phyloP scores from a whole-genome alignment of 2,888 invertebrate species.

The Odontocerum albicorne region DNA sequence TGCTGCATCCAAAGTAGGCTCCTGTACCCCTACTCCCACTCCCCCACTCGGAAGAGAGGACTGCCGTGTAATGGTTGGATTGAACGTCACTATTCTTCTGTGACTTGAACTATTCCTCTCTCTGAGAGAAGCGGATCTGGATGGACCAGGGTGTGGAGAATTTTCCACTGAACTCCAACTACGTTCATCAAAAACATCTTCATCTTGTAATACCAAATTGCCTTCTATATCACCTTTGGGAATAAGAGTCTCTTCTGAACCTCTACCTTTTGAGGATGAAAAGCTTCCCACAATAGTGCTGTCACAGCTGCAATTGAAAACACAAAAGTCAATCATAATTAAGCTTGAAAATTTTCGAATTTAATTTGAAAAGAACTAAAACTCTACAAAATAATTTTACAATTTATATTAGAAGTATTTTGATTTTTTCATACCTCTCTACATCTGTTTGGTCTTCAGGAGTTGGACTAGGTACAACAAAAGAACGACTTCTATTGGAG shows the following conservation, averaged over 20 bases:
- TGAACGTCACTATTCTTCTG: constrained; percentile 44
- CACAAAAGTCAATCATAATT: too few relatives aligned
- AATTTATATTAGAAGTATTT: too few relatives aligned
- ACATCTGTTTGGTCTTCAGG: constrained; percentile 62
- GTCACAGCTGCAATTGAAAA: constrained; percentile 26
- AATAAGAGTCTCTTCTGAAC: constrained; percentile 49
- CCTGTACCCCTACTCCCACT: constrained; percentile 58
- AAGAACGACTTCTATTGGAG: constrained; percentile 75
- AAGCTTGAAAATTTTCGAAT: background rate
- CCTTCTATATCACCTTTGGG: constrained; percentile 48
- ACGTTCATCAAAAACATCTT: constrained; percentile 58
- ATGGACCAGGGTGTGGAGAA: constrained; percentile 69
- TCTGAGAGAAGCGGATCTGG: constrained; percentile 69
- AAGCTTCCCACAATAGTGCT: constrained; percentile 36
- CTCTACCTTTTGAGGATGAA: constrained; percentile 40
- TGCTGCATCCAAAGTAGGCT: constrained; percentile 38
- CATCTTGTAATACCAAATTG: constrained; percentile 40
- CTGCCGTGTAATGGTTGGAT: constrained; percentile 59
- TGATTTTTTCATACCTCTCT: too few relatives aligned
- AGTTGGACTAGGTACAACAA: constrained; percentile 70
- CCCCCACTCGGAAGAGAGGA: constrained; percentile 77
- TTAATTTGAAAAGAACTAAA: background rate
- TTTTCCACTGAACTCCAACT: constrained; percentile 69
- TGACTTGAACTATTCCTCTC: constrained; percentile 49
- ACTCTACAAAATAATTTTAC: too few relatives aligned